Base-by-base conservation (phyloP, 2,113 vertebrate genomes). In the Sebastes schlegelii region DNA sequence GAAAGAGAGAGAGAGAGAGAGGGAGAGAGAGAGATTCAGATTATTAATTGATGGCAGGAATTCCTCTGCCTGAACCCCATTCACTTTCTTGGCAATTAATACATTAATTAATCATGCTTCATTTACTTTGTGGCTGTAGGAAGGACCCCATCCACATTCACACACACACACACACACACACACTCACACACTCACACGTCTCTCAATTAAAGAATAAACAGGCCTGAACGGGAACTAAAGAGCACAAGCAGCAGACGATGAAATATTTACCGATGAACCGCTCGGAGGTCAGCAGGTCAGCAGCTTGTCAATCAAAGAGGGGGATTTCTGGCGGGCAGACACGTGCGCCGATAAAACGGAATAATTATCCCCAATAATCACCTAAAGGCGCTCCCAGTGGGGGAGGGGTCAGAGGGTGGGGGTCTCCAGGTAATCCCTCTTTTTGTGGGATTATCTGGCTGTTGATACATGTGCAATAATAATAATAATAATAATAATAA, bases 51-150 rank as follows among this genome's bases (percentile, higher is more conserved):
- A 92, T 89, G 83, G 66, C 66, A 90, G 89, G 91, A 85, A 93
- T 91, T 88, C 86, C 86, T 90, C 79, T 1, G 52, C 76, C 51
- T 83, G 85, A 83, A 83, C 76, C 79, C 43, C 75, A 63, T 88
- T 89, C 86, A 83, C 89, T 80, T 87, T 85, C 83, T 69, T 83
- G 42, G 60, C 91, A 92, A 93, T 94, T 94, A 89, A 89, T 92
- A 69, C 85, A 93, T 95, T 80, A 93, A 95, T 94, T 92, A 95
- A 95, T 95, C 80, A 94, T 95, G 90, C 70, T 86, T 92, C 91
- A 88, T 92, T 95, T 93, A 93, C 71, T 95, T 93, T 94, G 92
- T 92, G 92, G 92, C 92, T 86, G 86, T 83, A 86, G 84, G 78
- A 86, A 85, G 86, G 40, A 13, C 12, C 70, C 76, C 6, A 16